Evolutionary conservation across 2,797 vertebrate genomes (phyloP), one percentile per base, ranked within the genome.

Genomic region (Staurois parvus): DNA sequence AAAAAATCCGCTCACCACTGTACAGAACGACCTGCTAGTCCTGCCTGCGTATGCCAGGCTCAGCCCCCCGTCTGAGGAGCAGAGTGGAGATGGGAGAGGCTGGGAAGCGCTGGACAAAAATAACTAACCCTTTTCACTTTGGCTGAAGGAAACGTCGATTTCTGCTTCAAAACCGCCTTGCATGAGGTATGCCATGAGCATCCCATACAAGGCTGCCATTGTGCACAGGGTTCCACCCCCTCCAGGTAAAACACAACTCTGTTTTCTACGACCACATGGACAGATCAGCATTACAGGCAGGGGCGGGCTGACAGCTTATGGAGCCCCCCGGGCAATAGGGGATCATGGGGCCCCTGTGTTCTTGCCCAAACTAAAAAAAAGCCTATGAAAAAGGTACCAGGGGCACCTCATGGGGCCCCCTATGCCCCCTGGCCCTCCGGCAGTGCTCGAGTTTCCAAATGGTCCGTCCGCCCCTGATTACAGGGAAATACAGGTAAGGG

Each of bases 91-190:
- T 15, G 69, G 69, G 69, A 72, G 26, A 72, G 69, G 34, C 32
- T 72, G 29, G 30, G 30, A 26, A 15, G 8, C 6, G 70, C 69
- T n/a, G 70, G 70, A 72, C 70, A 72, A 72, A 72, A 24, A 72
- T 72, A 72, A 72, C 19, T 72, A 72, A 72, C 70, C 70, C 34
- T 72, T 24, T 24, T 59, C 52, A 30, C 28, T 28, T 11, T 67
- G 0, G 64, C 19, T 5, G 67, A 0, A 17, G 67, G 12, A 32
- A 10, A 68, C 28, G 0, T 32, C 12, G 4, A 10, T 7, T 8
- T 68, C 30, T 12, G 17, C 26, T 28, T 5, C 2, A 28, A 17
- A 68, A 28, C 4, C 5, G 64, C n/a, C 10, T 3, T 29, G 30
- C 67, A 67, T 28, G 30, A 68, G 67, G 28, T 15, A 32, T 28